Conservation (phyloP, 2,797 vertebrate genomes). For the Brachyrhaphis roseni region DNA sequence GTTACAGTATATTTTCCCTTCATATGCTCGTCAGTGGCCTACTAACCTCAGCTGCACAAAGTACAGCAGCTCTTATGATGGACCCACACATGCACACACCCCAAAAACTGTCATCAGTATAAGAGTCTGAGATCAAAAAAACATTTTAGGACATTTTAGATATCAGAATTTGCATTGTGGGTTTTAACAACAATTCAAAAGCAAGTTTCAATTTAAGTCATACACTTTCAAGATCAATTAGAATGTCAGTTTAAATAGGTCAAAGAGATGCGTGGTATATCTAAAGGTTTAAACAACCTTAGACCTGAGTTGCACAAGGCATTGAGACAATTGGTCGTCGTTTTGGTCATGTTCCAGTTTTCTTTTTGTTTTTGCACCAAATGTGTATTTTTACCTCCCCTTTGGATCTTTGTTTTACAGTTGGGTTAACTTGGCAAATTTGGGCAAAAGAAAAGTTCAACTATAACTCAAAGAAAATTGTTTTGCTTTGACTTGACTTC, state of each 20-base stretch:
- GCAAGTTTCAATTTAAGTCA: background rate
- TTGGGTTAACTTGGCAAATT: background rate
- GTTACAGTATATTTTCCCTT: slow-evolving; percentile 51
- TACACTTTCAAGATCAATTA: background rate
- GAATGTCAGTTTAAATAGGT: background rate
- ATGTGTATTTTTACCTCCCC: background rate
- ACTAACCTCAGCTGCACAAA: slow-evolving; percentile 54
- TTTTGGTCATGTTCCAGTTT: background rate
- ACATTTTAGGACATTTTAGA: background rate
- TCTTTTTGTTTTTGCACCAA: background rate
- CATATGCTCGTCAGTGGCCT: slow-evolving; percentile 53
- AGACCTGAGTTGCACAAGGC: background rate
- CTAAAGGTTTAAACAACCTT: background rate
- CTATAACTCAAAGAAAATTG: background rate
- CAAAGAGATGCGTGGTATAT: background rate
- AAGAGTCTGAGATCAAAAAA: background rate
- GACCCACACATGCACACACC: slow-evolving; percentile 7
- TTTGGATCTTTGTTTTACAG: background rate
- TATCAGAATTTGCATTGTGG: background rate
- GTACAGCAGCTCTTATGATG: slow-evolving; percentile 18
- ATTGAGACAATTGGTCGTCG: background rate
- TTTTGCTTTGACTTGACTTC: background rate
- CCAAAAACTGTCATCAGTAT: background rate
- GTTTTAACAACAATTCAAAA: background rate
- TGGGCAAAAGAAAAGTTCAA: background rate